Base-by-base conservation (phyloP, 1,140 invertebrate genomes). In the Aphelenchoides avenae region DNA sequence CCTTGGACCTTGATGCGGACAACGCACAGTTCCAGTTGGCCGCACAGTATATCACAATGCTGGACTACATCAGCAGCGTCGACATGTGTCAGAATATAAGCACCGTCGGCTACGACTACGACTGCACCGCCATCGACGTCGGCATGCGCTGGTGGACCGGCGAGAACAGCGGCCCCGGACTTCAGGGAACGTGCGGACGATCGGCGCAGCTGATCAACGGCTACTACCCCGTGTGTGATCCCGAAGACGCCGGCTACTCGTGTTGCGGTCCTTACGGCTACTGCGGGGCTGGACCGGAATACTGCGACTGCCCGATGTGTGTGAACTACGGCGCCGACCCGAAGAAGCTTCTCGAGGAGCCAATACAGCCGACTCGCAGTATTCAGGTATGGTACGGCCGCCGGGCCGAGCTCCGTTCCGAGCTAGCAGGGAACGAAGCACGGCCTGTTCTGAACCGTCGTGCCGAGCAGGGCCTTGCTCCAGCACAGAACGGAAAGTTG, bases 1-100 rank as follows among this genome's bases (percentile, higher is more conserved):
- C 91, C 2, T 86, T 95, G 56, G 89, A 94, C 76, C 91, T 91
- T 69, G 91, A 95, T 60, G 91, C 94, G 76, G 62, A 66, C 39
- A 29, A 66, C 3, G 33, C n/a, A n/a, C n/a, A n/a, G n/a, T n/a
- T n/a, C 31, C 13, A 57, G 63, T 1, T 47, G 77, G 36, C 37
- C 73, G 6, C 57, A 71, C n/a, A 31, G 56, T 30, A 50, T 73
- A 9, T 47, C 46, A 2, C 41, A 51, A n/a, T 50, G 33, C 20
- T 22, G 44, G 5, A 37, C 1, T 34, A 29, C 5, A 22, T 42
- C 13, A 9, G n/a, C 40, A 13, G 27, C n/a, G n/a, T n/a, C n/a
- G n/a, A n/a, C n/a, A 50, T 15, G 26, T 22, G 26, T 42, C 44
- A 15, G 22, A 53, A 30, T 71, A 68, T 29, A 60, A 56, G 27